Base-by-base conservation (phyloP, 2,797 vertebrate species). In the Thunnus albacares region DNA sequence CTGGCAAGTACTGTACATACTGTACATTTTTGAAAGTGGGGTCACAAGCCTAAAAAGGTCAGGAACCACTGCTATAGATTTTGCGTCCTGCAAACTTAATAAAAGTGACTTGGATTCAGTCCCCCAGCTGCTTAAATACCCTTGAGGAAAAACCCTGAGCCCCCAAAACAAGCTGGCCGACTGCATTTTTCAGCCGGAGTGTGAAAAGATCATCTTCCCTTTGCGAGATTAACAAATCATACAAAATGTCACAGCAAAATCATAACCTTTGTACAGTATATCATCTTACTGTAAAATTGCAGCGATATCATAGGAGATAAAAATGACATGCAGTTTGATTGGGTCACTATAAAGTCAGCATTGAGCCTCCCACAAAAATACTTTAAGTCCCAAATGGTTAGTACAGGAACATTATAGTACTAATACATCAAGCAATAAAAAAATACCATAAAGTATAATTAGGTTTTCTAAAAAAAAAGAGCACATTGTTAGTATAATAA, bases 271-370 rank as follows among this genome's bases (percentile, higher is more conserved):
- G 33, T n/a, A 33, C 26, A 30, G 51, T 49, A 22, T 18, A 49
- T 70, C 4, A 13, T 45, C 43, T 45, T 52, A 22, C 55, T 81
- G 33, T 66, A 59, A 67, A 22, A 53, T 5, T 45, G n/a, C 13
- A 67, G 9, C 17, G 10, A 66, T 28, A 60, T n/a, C 7, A 47
- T 11, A 53, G 20, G 26, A 86, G n/a, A 71, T 72, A 24, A 70
- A 74, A 69, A 49, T 30, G 14, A 20, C 58, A 60, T 67, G 69
- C 35, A 72, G 38, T 53, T 62, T 51, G 20, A 35, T 68, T 64
- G 47, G 38, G 71, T 78, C 47, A 58, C 55, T 38, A 57, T 11
- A 56, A 41, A 64, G 20, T 75, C 28, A 68, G 49, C 24, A 60
- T 71, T 38, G 49, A 62, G 14, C 49, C 59, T 17, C 12, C 53